Conservation (phyloP, 2,797 vertebrate genomes). For the Margarornis squamiger region DNA sequence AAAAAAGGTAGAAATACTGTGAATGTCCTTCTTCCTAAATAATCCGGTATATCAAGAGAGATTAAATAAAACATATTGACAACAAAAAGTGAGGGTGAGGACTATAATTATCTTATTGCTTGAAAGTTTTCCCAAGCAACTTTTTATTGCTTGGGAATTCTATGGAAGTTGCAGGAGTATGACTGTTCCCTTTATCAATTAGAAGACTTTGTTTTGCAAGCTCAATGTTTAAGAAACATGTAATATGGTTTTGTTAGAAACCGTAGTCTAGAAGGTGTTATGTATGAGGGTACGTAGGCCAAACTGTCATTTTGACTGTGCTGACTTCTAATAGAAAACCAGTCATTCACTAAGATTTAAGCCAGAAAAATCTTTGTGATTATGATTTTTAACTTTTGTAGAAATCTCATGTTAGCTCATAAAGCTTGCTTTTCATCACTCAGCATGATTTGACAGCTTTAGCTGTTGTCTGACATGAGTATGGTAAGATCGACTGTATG, state of each 20-base stretch:
- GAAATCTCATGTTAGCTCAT: neutral
- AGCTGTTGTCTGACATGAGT: slow-evolving; percentile 36
- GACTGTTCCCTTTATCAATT: neutral
- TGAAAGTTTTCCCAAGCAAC: neutral
- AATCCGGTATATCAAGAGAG: neutral
- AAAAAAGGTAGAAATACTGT: neutral
- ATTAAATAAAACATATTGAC: neutral
- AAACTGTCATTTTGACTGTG: neutral
- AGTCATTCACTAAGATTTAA: neutral
- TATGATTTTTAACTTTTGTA: neutral
- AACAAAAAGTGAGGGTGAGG: neutral
- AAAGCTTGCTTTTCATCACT: slow-evolving; percentile 39
- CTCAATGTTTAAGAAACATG: neutral
- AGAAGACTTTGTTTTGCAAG: neutral
- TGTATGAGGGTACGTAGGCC: neutral
- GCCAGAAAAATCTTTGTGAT: neutral
- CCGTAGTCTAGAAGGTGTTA: neutral
- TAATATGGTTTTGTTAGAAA: neutral
- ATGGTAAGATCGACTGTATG: slow-evolving; percentile 6
- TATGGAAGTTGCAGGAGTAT: neutral
- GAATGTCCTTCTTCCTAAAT: neutral
- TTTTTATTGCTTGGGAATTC: neutral
- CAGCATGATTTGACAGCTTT: slow-evolving; percentile 42
- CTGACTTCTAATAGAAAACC: neutral
- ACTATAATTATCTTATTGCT: neutral